Conservation (phyloP, 2,797 vertebrate species). For the Melanogrammus aeglefinus region DNA sequence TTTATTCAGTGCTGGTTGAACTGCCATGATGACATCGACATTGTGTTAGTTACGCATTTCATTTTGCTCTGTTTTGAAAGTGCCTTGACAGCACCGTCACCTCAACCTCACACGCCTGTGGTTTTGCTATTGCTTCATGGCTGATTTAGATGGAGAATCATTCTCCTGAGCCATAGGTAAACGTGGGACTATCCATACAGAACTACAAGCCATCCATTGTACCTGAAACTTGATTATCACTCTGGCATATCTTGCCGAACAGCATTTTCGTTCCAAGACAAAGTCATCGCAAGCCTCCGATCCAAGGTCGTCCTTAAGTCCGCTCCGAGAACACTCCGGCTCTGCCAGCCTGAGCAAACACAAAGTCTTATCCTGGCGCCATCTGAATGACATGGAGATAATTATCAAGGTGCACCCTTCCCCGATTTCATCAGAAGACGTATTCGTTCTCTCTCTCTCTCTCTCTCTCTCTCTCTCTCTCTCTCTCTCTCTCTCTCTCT, state of each 20-base stretch:
- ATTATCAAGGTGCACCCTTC: constrained; percentile 60
- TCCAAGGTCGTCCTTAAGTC: constrained; percentile 64
- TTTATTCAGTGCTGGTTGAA: not conserved
- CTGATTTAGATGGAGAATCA: not conserved
- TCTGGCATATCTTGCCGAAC: constrained; percentile 55
- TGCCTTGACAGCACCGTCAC: not conserved
- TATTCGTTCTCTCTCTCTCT: not conserved
- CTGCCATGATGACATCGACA: not conserved
- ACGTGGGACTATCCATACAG: not conserved
- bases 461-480: not conserved
- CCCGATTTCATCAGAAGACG: constrained; percentile 62
- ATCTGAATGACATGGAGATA: constrained; percentile 69
- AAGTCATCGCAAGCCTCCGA: constrained; percentile 54
- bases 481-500: not conserved
- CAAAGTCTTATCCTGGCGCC: constrained; percentile 59
- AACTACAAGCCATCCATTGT: constrained; percentile 24
- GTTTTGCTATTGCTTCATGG: not conserved
- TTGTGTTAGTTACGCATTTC: not conserved
- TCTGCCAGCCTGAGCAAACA: constrained; percentile 58
- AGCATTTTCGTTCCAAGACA: constrained; percentile 44
- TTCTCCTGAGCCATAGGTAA: constrained; percentile 14
- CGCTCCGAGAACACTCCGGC: constrained; percentile 34
- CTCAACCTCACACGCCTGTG: not conserved
- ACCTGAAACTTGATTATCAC: constrained; percentile 46
- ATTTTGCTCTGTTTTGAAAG: not conserved